Base-by-base conservation (phyloP, 2,888 invertebrate genomes). In the Yponomeuta evonymella region DNA sequence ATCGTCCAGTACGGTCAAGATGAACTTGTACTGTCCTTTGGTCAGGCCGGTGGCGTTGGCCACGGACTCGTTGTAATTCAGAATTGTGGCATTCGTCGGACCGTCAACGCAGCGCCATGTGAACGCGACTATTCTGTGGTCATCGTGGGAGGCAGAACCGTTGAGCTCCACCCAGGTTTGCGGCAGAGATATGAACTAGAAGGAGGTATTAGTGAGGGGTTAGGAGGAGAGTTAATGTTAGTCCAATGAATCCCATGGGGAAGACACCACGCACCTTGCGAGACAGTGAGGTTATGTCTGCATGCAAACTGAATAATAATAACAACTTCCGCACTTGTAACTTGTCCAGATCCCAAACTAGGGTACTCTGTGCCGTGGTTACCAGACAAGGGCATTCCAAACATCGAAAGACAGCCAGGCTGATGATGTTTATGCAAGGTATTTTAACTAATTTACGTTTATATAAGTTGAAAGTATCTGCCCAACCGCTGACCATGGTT, bases 41-140 rank as follows among this genome's bases (percentile, higher is more conserved):
- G 97, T 97, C 63, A 97, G 91, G 0, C 94, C 93, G 0, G 97
- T 96, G 0, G 96, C 96, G 84, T 97, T 97, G 11, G 96, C 96
- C 70, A 94, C 85, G 0, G 95, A 94, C 79, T 93, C 93, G 82
- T 95, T 95, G 73, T 90, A 90, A 77, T 92, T 86, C 64, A 89
- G 63, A 69, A 91, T 85, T 78, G 77, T 87, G 65, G 94, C 94
- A 78, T 93, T 94, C 76, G 94, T 94, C 10, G 95, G 95, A 1
- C 95, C 95, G 74, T 93, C 94, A 9, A 96, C 85, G 83, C 97
- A 96, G 76, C 95, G 95, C 98, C 98, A 98, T 12, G 94, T 94
- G 93, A 95, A 98, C 58, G 94, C 94, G 36, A 95, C 94, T 74
- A 98, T 96, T 79, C 95, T 94, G 79, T 96, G 95, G 85, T 98